Evolutionary conservation across 2,888 invertebrate species (phyloP).

Genomic region (Agelastica alni): DNA sequence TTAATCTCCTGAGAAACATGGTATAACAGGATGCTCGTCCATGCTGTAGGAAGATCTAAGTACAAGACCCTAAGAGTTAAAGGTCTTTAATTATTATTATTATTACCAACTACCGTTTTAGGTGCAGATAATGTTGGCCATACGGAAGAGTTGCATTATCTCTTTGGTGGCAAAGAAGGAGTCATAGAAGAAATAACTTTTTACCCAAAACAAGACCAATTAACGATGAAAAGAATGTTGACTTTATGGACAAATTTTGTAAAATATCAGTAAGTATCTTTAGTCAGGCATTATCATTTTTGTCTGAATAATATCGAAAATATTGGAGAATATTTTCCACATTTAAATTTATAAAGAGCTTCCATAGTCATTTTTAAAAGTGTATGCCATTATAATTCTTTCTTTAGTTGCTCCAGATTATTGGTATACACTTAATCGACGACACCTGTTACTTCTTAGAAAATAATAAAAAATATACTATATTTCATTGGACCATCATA

Average conservation of each 20-base stretch:
- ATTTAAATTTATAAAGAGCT: not conserved
- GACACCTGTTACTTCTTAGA: not conserved
- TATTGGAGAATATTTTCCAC: not conserved
- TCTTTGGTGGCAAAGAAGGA: conserved; percentile 25
- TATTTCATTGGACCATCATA: too few species aligned
- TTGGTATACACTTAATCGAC: too few species aligned
- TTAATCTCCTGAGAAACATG: too few species aligned
- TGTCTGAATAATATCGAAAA: not conserved
- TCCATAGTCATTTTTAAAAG: too few species aligned
- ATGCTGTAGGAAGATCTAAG: too few species aligned
- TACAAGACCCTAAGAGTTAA: too few species aligned
- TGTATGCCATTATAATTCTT: too few species aligned
- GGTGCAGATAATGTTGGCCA: conserved; percentile 24
- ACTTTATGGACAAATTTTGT: conserved; percentile 30
- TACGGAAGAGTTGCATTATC: conserved; percentile 26
- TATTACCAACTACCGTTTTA: too few species aligned
- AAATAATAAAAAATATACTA: too few species aligned
- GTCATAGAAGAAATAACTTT: not conserved
- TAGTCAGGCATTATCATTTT: not conserved
- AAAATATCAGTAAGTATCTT: conserved; percentile 24
- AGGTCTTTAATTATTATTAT: too few species aligned
- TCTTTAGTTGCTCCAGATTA: too few species aligned
- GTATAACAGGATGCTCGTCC: too few species aligned
- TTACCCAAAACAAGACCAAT: conserved; percentile 18
- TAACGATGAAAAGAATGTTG: conserved; percentile 26